Base-by-base conservation (phyloP, 2,888 invertebrate genomes). In the Euphydryas editha region DNA sequence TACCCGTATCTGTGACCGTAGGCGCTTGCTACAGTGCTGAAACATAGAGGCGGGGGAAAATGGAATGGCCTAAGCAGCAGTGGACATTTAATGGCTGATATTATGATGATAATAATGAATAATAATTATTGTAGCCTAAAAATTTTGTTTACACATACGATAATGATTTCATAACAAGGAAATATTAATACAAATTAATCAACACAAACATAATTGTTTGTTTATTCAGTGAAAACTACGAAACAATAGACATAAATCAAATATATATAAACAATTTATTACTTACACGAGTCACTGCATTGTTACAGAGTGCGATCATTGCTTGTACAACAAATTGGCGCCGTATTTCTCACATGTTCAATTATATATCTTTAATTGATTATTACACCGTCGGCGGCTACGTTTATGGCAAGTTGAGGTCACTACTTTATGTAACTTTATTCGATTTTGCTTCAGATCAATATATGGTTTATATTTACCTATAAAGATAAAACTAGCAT, bases 211-310 rank as follows among this genome's bases (percentile, higher is more conserved):
- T 39, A 13, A 57, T 15, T 66, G 58, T 66, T 58, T 66, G 58
- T 59, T 64, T 51, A 8, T 62, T 37, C 36, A 56, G 20, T 17
- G 21, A 47, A 47, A 47, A 47, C 47, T 24, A 21, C 21, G 13
- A 18, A 58, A 44, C 60, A 60, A 65, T 62, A 62, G 54, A 47
- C 51, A 68, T 65, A 68, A 68, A 68, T 66, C 66, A 66, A 57
- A 37, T 21, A 46, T 37, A 54, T 47, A 15, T 30, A 39, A 65
- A 68, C 54, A 54, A 24, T 59, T 60, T 58, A 61, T 62, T 62
- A 42, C 37, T 39, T 20, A 57, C 24, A 51, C 51, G 46, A 61
- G 44, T 68, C 65, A 55, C 46, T 55, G 60, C 62, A 65, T 68
- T 59, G 58, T 58, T 68, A 18, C 15, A 17, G 37, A 44, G 39